These are phyloP conservation scores for Aplysia californica DNA, from an alignment of 1,140 invertebrate species.

Conservation along the genomic window DNA sequence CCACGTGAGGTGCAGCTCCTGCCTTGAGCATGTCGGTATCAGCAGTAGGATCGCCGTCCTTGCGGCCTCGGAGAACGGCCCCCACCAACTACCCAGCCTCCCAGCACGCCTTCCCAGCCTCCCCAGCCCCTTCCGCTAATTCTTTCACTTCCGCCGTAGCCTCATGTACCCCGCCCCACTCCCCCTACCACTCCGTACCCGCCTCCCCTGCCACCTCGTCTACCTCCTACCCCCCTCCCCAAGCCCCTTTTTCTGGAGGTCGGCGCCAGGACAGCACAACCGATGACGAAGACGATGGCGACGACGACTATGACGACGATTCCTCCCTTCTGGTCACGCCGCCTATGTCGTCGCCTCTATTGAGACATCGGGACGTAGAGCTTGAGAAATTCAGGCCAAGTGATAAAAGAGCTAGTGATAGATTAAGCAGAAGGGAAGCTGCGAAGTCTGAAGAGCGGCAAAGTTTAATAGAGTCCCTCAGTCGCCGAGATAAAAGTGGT, in stretches of 20 bases:
- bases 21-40: background rate
- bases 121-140: background rate
- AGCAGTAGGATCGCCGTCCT: background rate
- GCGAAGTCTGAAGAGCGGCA: background rate
- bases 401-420: background rate
- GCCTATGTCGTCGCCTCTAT: conserved; percentile 26
- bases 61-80: background rate
- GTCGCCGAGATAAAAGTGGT: conserved; percentile 7
- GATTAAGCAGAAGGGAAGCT: background rate
- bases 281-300: conserved; percentile 30
- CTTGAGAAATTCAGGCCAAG: background rate
- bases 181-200: background rate
- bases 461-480: background rate
- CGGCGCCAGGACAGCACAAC: conserved; percentile 28
- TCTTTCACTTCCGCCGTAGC: background rate
- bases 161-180: background rate
- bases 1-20: too few relatives aligned
- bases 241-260: background rate
- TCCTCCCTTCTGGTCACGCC: conserved; percentile 27
- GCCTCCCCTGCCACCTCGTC: background rate
- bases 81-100: background rate
- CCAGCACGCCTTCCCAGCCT: background rate
- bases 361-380: background rate
- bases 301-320: conserved; percentile 31
- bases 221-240: background rate